Conservation (phyloP, 2,888 invertebrate species). For the Dichetophora obliterata region DNA sequence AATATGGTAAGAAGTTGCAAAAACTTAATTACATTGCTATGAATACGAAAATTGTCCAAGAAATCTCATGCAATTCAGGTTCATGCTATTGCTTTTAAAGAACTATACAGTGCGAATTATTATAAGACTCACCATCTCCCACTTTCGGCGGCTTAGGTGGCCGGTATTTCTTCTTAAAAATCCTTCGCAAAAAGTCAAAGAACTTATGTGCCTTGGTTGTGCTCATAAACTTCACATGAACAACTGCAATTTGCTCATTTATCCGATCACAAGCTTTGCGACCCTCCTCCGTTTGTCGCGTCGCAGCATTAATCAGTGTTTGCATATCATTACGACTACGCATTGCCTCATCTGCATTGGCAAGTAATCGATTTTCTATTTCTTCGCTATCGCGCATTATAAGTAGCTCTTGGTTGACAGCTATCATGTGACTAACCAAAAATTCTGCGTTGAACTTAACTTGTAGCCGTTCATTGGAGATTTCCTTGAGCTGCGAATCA, state of each 20-base stretch:
- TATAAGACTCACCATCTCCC: slow-evolving; percentile 67
- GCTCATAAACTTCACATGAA: slow-evolving; percentile 73
- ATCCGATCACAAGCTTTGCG: slow-evolving; percentile 61
- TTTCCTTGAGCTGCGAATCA: slow-evolving; percentile 74
- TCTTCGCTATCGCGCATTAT: slow-evolving; percentile 81
- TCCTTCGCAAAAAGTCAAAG: slow-evolving; percentile 81
- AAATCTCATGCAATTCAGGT: too few species aligned
- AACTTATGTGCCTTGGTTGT: slow-evolving; percentile 81
- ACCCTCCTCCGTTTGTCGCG: slow-evolving; percentile 59
- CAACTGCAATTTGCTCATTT: slow-evolving; percentile 70
- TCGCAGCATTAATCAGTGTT: slow-evolving; percentile 56
- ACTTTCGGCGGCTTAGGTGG: slow-evolving; percentile 75
- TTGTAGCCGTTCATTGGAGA: slow-evolving; percentile 74
- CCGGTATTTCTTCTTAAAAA: slow-evolving; percentile 87
- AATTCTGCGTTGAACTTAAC: slow-evolving; percentile 74
- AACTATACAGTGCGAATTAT: background rate
- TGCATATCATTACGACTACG: slow-evolving; percentile 72
- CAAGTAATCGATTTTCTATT: slow-evolving; percentile 76
- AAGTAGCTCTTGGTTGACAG: slow-evolving; percentile 80
- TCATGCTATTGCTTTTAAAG: too few species aligned
- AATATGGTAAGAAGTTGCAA: too few species aligned
- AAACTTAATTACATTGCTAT: too few species aligned
- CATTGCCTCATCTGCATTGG: slow-evolving; percentile 73
- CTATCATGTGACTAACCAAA: slow-evolving; percentile 76
- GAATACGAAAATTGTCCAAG: too few species aligned